Evolutionary conservation across 2,888 invertebrate species (phyloP).

Genomic region (Dysmachus trigonus): DNA sequence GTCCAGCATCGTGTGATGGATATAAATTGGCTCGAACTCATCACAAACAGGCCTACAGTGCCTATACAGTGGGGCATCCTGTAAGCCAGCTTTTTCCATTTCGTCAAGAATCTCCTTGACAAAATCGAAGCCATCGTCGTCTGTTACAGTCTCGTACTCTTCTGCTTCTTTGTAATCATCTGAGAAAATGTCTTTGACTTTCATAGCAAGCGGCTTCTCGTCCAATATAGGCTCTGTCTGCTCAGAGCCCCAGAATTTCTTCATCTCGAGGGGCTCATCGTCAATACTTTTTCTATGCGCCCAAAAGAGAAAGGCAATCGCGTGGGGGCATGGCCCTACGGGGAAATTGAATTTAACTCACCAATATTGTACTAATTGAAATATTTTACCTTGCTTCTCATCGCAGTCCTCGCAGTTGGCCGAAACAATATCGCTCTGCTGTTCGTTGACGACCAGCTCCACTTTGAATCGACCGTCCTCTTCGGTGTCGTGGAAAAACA

Average conservation of each 20-base stretch:
- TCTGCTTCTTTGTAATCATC: conserved; percentile 57
- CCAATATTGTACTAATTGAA: neutral
- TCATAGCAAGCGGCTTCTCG: conserved; percentile 49
- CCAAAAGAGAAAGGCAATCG: conserved; percentile 61
- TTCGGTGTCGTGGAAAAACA: conserved; percentile 54
- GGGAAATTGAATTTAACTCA: neutral
- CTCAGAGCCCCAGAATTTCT: conserved; percentile 59
- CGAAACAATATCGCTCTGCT: conserved; percentile 52
- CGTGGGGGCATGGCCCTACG: conserved; percentile 57
- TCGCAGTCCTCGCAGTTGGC: conserved; percentile 56
- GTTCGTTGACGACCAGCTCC: neutral
- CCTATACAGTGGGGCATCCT: conserved; percentile 58
- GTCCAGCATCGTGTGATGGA: conserved; percentile 60
- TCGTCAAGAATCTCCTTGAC: conserved; percentile 59
- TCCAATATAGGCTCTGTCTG: conserved; percentile 55
- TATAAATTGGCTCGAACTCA: conserved; percentile 60
- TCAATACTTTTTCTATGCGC: conserved; percentile 57
- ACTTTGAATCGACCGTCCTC: conserved; percentile 8
- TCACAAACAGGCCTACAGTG: conserved; percentile 59
- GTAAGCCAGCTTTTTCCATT: conserved; percentile 57
- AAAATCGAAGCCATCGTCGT: conserved; percentile 56
- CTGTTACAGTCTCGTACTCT: conserved; percentile 54
- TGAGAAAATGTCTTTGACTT: conserved; percentile 53
- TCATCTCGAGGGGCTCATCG: conserved; percentile 52
- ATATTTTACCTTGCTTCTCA: conserved; percentile 50